Base-by-base conservation (phyloP, 2,888 invertebrate genomes). In the Homarus gammarus region DNA sequence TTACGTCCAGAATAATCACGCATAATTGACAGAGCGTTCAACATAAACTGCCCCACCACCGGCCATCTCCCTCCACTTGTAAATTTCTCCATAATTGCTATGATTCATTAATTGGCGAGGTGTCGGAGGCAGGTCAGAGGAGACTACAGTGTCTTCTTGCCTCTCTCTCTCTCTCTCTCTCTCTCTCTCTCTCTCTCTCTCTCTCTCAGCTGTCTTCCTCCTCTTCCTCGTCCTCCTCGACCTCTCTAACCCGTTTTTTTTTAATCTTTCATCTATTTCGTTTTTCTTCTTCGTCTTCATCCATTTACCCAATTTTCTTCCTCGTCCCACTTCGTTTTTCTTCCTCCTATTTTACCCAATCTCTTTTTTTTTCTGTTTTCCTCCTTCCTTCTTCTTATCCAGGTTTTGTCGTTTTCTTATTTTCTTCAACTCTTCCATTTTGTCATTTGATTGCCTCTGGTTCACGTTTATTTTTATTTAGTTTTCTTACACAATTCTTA, bases 81-180 rank as follows among this genome's bases (percentile, higher is more conserved):
- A 18, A 5, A 5, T 12, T 73, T 73, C 22, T 22, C 38, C 12
- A 8, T 38, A 38, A 36, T 75, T 75, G 27, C 22, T 75, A 36
- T 75, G 75, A 31, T 75, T 75, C 44, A 40, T 44, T 75, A 75
- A 75, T 44, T 44, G 75, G 75, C 5, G 10, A 75, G 75, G 72
- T 36, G 72, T 38, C 38, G 72, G 40, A 31, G 70, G 18, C 31
- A 36, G 36, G 10, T 33, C 31, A 33, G 70, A 70, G 12, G 31
- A 36, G 31, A 31, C n/a, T n/a, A n/a, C n/a, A n/a, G n/a, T n/a
- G n/a, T n/a, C n/a, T n/a, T n/a, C n/a, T n/a, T n/a, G n/a, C n/a
- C n/a, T n/a, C n/a, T n/a, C n/a, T n/a, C n/a, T n/a, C n/a, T n/a
- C n/a, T n/a, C n/a, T n/a, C n/a, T n/a, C n/a, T n/a, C n/a, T n/a